Evolutionary conservation across 2,113 vertebrate genomes (phyloP).

Genomic region (Etia nguti): DNA sequence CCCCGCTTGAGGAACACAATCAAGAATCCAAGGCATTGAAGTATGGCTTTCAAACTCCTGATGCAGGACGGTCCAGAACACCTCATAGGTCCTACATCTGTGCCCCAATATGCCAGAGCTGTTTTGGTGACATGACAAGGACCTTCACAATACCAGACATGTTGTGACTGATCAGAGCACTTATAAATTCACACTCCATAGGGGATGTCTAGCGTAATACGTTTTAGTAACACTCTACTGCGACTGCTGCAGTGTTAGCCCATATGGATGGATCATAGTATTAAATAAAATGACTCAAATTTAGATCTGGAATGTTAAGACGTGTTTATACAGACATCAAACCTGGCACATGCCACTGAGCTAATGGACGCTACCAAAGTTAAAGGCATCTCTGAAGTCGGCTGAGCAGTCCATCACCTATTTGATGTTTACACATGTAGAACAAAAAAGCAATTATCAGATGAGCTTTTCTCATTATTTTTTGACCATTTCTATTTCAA

Average conservation of each 20-base stretch:
- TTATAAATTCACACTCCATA: conserved; percentile 5
- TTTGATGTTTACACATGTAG: neutral
- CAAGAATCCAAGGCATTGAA: neutral
- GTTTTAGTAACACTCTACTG: conserved; percentile 41
- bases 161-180: neutral
- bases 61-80: neutral
- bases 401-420: neutral
- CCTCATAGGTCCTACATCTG: neutral
- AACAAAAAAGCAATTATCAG: neutral
- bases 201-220: conserved; percentile 27
- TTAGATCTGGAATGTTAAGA: conserved; percentile 36
- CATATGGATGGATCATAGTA: conserved; percentile 45
- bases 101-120: neutral
- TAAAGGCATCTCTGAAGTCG: neutral
- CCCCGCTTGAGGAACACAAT: rapidly evolving
- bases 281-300: conserved; percentile 47
- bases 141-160: neutral
- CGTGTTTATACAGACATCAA: conserved; percentile 32
- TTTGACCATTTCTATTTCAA: neutral
- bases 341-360: neutral
- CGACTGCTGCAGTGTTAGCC: conserved; percentile 21
- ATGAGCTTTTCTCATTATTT: neutral
- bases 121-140: neutral
- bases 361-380: conserved; percentile 11
- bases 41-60: neutral